Base-by-base conservation (phyloP, 2,888 invertebrate genomes). In the Barypeithes pellucidus region DNA sequence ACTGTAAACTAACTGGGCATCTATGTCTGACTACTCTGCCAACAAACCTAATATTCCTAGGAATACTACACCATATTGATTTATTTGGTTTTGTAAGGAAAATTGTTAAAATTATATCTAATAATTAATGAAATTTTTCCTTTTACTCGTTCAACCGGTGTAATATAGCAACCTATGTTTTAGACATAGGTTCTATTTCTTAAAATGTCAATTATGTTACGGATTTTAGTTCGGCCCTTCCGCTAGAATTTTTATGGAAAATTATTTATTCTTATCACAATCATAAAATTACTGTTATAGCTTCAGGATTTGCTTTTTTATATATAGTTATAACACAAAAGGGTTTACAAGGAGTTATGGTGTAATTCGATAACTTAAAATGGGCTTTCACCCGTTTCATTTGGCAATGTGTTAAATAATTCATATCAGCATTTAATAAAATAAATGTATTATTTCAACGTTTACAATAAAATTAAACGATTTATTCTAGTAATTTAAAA, bases 251-350 rank as follows among this genome's bases (percentile, higher is more conserved):
- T 45, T 45, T 45, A 45, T 45, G 14, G 43, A 45, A 16, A 45
- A 2, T 45, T 45, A 45, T 45, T 16, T 45, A 45, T 45, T 45
- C 43, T 45, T 45, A 45, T 16, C 7, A 45, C 43, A 41, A 3
- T 41, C 43, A 45, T 45, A 45, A 45, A 45, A 45, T 16, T 16
- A 1, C 16, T 3, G 43, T 45, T 39, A 39, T 45, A 5, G 43
- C 43, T 45, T 16, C 43, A 14, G 16, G 43, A 45, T 45, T 45
- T 45, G 12, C 43, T 45, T 45, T n/a, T 45, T 45, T 45, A 45
- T 45, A 45, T 45, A 16, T 45, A 39, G 12, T 39, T 16, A 8
- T 45, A 45, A 16, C 43, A 45, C 16, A 45, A 45, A 16, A 14
- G 14, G 16, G 43, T 8, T 45, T 45, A 16, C 43, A 45, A 14